Percentiles rank a stretch among this genome's conserved stretches.
These are phyloP conservation scores for Pao palembangensis DNA, from an alignment of 2,113 vertebrate species.

Conservation along the genomic window DNA sequence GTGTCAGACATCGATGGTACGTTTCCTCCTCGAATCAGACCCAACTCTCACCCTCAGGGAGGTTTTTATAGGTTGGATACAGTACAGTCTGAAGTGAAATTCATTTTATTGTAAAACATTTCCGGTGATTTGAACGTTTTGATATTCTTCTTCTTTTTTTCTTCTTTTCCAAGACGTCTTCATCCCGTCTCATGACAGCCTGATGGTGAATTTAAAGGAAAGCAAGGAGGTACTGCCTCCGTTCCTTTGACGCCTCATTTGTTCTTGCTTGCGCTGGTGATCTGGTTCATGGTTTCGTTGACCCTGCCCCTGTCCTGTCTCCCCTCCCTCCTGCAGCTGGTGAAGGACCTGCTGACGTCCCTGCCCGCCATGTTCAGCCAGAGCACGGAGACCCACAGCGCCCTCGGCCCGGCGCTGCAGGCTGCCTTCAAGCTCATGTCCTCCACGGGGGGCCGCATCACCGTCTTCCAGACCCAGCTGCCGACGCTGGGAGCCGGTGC, in stretches of 20 bases:
- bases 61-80: not conserved
- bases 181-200: constrained; percentile 89
- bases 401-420: constrained; percentile 90
- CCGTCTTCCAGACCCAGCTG: constrained; percentile 94
- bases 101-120: not conserved
- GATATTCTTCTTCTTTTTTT: constrained; percentile 5
- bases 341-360: constrained; percentile 85
- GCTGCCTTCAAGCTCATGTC: constrained; percentile 96
- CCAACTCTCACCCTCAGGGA: too few relatives aligned
- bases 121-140: not conserved
- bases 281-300: not conserved
- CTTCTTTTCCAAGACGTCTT: constrained; percentile 83
- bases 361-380: constrained; percentile 90
- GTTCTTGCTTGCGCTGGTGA: not conserved
- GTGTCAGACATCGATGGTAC: constrained; percentile 97
- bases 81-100: not conserved
- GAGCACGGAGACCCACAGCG: constrained; percentile 91
- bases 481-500: constrained; percentile 87
- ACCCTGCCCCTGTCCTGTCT: not conserved
- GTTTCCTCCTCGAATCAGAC: constrained; percentile 2
- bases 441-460: constrained; percentile 89
- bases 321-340: constrained; percentile 74
- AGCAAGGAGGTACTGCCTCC: constrained; percentile 83
- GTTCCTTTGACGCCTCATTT: not conserved
- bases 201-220: constrained; percentile 95